Percentiles rank a stretch among this genome's conserved stretches.
phyloP scores from a whole-genome alignment of 1,140 invertebrate genomes.

The Sinonovacula constricta region DNA sequence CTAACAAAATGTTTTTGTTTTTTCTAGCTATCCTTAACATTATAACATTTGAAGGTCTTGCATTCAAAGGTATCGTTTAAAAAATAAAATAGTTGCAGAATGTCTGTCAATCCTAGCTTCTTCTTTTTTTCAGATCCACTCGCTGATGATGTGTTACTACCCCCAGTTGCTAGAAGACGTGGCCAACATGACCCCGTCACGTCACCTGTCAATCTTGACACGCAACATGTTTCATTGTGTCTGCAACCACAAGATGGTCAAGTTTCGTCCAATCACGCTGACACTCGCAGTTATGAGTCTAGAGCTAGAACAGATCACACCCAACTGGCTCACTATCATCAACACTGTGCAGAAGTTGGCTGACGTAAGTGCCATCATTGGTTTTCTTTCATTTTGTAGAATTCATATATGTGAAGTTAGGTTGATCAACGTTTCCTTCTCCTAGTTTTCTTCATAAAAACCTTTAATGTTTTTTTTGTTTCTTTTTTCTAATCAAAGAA shows the following conservation, averaged over 20 bases:
- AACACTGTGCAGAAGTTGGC: slow-evolving; percentile 71
- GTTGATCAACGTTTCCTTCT: too few relatives aligned
- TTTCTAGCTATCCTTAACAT: too few relatives aligned
- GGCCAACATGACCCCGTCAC: slow-evolving; percentile 72
- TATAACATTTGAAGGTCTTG: too few relatives aligned
- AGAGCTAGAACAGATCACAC: slow-evolving; percentile 73
- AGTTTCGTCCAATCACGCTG: slow-evolving; percentile 68
- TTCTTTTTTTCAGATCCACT: slow-evolving; percentile 70
- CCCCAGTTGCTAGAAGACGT: slow-evolving; percentile 73
- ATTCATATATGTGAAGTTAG: too few relatives aligned
- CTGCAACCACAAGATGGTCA: slow-evolving; percentile 61
- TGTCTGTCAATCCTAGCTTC: too few relatives aligned
- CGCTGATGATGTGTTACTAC: slow-evolving; percentile 71
- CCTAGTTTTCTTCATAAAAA: too few relatives aligned
- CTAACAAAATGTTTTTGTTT: too few relatives aligned
- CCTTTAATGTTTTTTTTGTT: too few relatives aligned
- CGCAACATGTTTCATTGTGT: slow-evolving; percentile 71
- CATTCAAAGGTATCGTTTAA: too few relatives aligned
- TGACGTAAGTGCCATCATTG: slow-evolving; percentile 66
- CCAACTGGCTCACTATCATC: slow-evolving; percentile 71
- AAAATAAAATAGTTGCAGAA: too few relatives aligned
- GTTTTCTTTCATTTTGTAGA: too few relatives aligned
- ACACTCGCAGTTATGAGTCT: slow-evolving; percentile 74
- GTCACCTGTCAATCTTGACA: slow-evolving; percentile 70
- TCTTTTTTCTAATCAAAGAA: too few relatives aligned